A percentile compares a stretch with the other conserved stretches of the same genome.
Conservation (phyloP, 1,140 invertebrate species). For the Ceratina australensis region DNA sequence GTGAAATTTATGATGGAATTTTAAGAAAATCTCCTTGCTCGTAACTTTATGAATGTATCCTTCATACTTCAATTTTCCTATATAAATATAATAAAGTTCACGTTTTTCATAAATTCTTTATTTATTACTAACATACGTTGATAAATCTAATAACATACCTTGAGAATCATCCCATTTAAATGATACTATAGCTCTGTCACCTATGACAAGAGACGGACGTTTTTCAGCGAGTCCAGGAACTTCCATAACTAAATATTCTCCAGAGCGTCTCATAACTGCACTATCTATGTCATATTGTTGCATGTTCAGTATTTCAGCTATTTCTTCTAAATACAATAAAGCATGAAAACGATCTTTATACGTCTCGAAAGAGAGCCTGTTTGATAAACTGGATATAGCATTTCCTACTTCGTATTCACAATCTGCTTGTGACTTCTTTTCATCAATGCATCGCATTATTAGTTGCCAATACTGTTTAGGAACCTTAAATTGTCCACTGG, state of each 20-base stretch:
- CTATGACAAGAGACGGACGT: constrained; percentile 90
- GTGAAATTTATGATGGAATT: constrained; percentile 88
- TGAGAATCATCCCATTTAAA: constrained; percentile 68
- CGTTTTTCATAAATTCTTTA: constrained; percentile 5
- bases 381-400: constrained; percentile 78
- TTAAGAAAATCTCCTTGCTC: constrained; percentile 84
- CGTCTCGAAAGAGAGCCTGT: constrained; percentile 79
- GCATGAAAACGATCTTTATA: constrained; percentile 85
- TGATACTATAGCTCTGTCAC: constrained; percentile 85
- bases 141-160: constrained; percentile 64
- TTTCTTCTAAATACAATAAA: constrained; percentile 81
- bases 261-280: constrained; percentile 82
- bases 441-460: constrained; percentile 75
- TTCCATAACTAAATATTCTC: constrained; percentile 86
- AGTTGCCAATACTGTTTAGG: constrained; percentile 81
- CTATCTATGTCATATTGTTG: constrained; percentile 85
- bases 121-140: no score
- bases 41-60: constrained; percentile 89
- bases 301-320: constrained; percentile 69
- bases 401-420: constrained; percentile 70
- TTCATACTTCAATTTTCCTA: constrained; percentile 81
- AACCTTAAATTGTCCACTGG: constrained; percentile 80
- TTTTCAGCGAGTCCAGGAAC: constrained; percentile 91
- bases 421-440: constrained; percentile 72
- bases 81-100: constrained; percentile 45